Evolutionary conservation across 2,113 vertebrate species (phyloP).

Genomic region (Xiphophorus hellerii): DNA sequence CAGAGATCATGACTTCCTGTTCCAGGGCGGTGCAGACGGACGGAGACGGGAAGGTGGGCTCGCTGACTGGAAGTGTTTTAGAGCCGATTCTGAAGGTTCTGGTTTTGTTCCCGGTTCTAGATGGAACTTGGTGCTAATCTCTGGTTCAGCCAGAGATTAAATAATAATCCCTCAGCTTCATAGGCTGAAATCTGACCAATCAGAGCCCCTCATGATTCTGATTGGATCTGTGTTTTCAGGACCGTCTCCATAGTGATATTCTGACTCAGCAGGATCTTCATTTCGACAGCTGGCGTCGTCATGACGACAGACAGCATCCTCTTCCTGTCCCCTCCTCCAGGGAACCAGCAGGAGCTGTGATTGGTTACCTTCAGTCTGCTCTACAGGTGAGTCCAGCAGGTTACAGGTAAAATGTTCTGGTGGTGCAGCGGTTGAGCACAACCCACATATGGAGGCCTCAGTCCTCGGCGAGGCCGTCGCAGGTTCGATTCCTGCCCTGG

Average conservation of each 20-base stretch:
- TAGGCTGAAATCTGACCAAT: too few species aligned
- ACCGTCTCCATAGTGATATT: background rate
- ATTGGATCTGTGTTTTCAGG: background rate
- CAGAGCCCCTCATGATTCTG: background rate
- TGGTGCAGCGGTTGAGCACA: too few species aligned
- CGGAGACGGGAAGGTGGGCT: constrained; percentile 1
- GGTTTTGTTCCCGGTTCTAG: too few species aligned
- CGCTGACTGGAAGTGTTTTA: background rate
- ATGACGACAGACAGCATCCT: background rate
- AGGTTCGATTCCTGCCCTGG: too few species aligned
- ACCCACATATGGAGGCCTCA: too few species aligned
- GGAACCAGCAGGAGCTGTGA: constrained; percentile 19
- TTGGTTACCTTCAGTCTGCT: constrained; percentile 7
- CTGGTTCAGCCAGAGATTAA: too few species aligned
- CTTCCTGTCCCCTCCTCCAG: constrained; percentile 8
- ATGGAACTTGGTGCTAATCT: too few species aligned
- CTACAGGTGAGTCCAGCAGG: constrained; percentile 43
- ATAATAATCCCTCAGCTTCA: too few species aligned
- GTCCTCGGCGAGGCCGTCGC: too few species aligned
- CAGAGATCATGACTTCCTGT: constrained; percentile 27
- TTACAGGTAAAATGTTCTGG: background rate
- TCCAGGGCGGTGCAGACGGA: constrained; percentile 74
- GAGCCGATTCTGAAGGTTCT: too few species aligned
- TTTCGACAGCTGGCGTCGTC: background rate
- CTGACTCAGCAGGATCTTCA: background rate